These are phyloP conservation scores for Rhabdomys pumilio DNA, from an alignment of 2,797 vertebrate genomes.

Conservation along the genomic window DNA sequence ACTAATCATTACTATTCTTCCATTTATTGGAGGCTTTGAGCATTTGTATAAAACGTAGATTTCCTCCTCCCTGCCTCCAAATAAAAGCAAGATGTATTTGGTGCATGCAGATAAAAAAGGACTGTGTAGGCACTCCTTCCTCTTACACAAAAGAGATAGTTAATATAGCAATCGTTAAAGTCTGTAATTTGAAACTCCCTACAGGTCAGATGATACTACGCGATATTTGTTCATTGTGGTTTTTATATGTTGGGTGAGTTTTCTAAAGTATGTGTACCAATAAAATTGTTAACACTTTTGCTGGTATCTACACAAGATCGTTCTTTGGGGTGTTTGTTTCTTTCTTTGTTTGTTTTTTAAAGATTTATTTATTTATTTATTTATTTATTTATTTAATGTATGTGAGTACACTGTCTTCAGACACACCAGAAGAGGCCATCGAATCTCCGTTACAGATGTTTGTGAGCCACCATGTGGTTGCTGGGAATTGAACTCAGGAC, in stretches of 20 bases:
- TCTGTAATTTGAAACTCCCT: not conserved
- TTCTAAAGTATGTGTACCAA: not conserved
- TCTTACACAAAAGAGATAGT: not conserved
- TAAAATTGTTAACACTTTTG: not conserved
- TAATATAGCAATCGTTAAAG: not conserved
- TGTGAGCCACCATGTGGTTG: too few relatives aligned
- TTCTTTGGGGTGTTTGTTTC: too few relatives aligned
- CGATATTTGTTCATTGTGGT: slow-evolving; percentile 80
- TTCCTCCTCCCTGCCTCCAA: not conserved
- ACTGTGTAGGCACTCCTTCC: not conserved
- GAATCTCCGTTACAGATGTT: too few relatives aligned
- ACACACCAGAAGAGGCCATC: too few relatives aligned
- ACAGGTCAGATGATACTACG: not conserved
- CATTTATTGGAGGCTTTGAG: not conserved
- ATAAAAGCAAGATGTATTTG: slow-evolving; percentile 10
- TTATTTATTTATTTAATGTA: too few relatives aligned
- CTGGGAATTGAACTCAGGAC: too few relatives aligned
- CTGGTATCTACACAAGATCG: slow-evolving; percentile 74
- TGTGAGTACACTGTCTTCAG: too few relatives aligned
- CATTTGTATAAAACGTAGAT: not conserved
- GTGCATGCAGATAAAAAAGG: not conserved
- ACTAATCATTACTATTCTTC: not conserved
- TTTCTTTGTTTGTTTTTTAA: not conserved
- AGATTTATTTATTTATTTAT: too few relatives aligned
- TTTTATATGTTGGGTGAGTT: slow-evolving; percentile 76